Conservation (phyloP, 2,888 invertebrate species). For the Pristionchus entomophagus region DNA sequence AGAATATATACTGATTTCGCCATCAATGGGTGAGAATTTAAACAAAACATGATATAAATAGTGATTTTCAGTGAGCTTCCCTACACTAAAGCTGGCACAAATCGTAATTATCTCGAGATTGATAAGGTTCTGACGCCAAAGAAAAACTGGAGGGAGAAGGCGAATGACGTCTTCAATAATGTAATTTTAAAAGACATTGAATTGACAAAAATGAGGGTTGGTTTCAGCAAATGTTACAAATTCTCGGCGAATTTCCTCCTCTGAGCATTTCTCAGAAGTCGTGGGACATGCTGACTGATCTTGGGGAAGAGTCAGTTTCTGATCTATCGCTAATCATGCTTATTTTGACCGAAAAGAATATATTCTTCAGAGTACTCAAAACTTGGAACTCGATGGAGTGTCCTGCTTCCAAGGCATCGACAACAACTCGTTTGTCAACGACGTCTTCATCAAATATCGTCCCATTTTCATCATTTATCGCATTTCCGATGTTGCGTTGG, state of each 20-base stretch:
- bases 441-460: too few relatives aligned
- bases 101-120: conserved; percentile 1
- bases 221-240: background rate
- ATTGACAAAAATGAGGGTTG: background rate
- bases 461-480: too few relatives aligned
- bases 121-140: background rate
- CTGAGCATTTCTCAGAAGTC: background rate
- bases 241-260: conserved; percentile 11
- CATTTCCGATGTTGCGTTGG: too few relatives aligned
- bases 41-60: background rate
- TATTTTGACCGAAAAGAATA: background rate
- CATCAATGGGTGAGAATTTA: background rate
- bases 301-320: background rate
- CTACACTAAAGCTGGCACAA: background rate
- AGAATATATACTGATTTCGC: conserved; percentile 18
- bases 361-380: background rate
- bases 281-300: conserved; percentile 5
- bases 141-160: background rate
- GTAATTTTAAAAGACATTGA: background rate
- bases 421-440: too few relatives aligned
- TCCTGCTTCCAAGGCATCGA: background rate
- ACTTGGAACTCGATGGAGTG: background rate
- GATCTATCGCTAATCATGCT: too few relatives aligned
- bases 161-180: conserved; percentile 2
- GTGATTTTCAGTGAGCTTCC: background rate